A percentile compares a stretch with the other conserved stretches of the same genome.
Evolutionary conservation across 2,888 invertebrate genomes (phyloP).

Genomic region (Drosophila colorata): DNA sequence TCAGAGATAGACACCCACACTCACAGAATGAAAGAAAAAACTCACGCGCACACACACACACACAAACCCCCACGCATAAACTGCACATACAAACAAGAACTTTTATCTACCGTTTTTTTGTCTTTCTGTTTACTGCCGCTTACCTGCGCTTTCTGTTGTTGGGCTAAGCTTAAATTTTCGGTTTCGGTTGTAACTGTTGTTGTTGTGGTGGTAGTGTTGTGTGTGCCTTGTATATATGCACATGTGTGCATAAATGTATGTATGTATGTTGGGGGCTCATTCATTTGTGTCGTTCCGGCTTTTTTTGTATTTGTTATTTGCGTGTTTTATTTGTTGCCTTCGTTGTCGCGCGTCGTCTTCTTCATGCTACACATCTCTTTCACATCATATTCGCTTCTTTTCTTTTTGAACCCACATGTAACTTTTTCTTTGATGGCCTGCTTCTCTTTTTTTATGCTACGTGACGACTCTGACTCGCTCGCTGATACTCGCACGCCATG

Average conservation of each 20-base stretch:
- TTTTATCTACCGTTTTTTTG: slow-evolving; percentile 41
- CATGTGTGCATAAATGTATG: slow-evolving; percentile 37
- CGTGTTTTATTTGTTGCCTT: slow-evolving; percentile 24
- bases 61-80: slow-evolving; percentile 17
- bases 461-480: slow-evolving; percentile 51
- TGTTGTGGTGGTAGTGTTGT: slow-evolving; percentile 34
- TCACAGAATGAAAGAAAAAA: slow-evolving; percentile 24
- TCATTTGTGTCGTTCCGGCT: slow-evolving; percentile 63
- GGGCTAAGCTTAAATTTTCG: slow-evolving; percentile 35
- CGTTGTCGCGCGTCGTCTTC: slow-evolving; percentile 37
- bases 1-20: slow-evolving; percentile 42
- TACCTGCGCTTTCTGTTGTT: slow-evolving; percentile 65
- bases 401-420: slow-evolving; percentile 53
- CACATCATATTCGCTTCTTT: slow-evolving; percentile 38
- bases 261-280: slow-evolving; percentile 59
- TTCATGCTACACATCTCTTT: slow-evolving; percentile 33
- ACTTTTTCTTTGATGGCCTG: slow-evolving; percentile 44
- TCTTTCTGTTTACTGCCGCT: slow-evolving; percentile 34
- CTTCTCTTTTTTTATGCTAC: slow-evolving; percentile 51
- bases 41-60: slow-evolving; percentile 13
- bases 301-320: slow-evolving; percentile 45
- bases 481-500: slow-evolving; percentile 42
- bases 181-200: slow-evolving; percentile 26
- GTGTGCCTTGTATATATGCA: slow-evolving; percentile 42
- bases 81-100: slow-evolving; percentile 47